These are phyloP conservation scores for Solenodon paradoxus DNA, from an alignment of 2,113 vertebrate species.

Conservation along the genomic window DNA sequence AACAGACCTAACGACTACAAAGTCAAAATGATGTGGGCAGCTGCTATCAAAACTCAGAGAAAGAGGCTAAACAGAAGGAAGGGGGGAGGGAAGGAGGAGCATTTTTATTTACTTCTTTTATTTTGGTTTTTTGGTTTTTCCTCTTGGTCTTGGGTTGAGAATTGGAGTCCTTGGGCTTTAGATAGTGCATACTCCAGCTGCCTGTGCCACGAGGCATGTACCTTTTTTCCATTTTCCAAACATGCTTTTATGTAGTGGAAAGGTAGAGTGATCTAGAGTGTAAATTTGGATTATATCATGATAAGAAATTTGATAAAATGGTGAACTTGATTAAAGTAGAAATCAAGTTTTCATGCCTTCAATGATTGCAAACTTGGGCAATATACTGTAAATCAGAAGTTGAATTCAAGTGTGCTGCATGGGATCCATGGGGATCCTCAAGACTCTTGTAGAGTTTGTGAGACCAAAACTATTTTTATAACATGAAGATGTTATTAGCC, in stretches of 20 bases:
- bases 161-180: too few relatives aligned
- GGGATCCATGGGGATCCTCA: not conserved
- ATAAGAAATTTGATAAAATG: not conserved
- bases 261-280: not conserved
- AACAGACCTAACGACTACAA: too few relatives aligned
- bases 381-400: not conserved
- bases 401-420: not conserved
- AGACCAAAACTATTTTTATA: conserved; percentile 8
- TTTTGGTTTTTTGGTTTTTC: too few relatives aligned
- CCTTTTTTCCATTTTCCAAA: not conserved
- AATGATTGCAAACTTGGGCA: not conserved
- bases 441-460: not conserved
- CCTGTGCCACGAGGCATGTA: too few relatives aligned
- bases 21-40: not conserved
- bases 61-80: not conserved
- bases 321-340: not conserved
- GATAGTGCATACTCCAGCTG: too few relatives aligned
- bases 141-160: too few relatives aligned
- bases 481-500: not conserved
- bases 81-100: too few relatives aligned
- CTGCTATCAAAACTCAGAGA: not conserved
- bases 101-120: too few relatives aligned
- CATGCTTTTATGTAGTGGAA: not conserved
- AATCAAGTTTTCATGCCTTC: not conserved
- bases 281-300: not conserved